These are phyloP conservation scores for Monodelphis domestica DNA, from an alignment of 2,797 vertebrate genomes.

Conservation along the genomic window DNA sequence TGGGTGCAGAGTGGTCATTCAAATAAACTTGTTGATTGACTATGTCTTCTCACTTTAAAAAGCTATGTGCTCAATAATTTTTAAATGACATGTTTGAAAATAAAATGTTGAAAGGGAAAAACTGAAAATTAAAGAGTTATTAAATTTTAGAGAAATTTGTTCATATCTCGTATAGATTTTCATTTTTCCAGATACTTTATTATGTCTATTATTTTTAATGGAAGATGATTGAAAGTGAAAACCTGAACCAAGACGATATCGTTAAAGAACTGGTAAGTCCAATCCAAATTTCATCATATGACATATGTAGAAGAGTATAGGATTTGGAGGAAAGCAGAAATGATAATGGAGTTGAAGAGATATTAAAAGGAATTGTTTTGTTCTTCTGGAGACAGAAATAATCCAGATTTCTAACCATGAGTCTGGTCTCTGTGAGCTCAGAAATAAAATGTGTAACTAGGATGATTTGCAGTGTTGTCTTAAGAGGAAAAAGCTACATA, in stretches of 20 bases:
- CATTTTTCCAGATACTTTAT: conserved; percentile 62
- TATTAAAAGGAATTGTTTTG: conserved; percentile 33
- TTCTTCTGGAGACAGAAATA: background rate
- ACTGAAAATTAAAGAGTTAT: conserved; percentile 44
- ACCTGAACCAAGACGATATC: conserved; percentile 85
- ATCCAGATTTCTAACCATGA: background rate
- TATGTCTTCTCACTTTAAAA: conserved; percentile 35
- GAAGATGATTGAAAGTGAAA: conserved; percentile 86
- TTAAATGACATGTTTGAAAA: conserved; percentile 23
- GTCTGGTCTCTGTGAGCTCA: conserved; percentile 40
- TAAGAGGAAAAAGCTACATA: conserved; percentile 7
- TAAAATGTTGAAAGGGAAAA: conserved; percentile 35
- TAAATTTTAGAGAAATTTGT: conserved; percentile 42
- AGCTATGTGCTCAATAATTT: conserved; percentile 32
- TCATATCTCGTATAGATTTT: conserved; percentile 51
- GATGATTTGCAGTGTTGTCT: background rate
- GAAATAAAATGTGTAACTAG: background rate
- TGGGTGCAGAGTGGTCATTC: background rate
- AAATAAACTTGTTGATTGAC: background rate
- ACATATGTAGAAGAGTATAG: background rate
- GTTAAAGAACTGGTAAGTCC: conserved; percentile 89
- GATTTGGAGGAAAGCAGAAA: background rate
- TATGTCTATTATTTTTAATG: conserved; percentile 64
- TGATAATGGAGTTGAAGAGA: background rate
- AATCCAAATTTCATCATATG: conserved; percentile 33